A percentile compares a stretch with the other conserved stretches of the same genome.
Evolutionary conservation across 2,888 invertebrate species (phyloP).

Genomic region (Hydrotaea cyrtoneurina): DNA sequence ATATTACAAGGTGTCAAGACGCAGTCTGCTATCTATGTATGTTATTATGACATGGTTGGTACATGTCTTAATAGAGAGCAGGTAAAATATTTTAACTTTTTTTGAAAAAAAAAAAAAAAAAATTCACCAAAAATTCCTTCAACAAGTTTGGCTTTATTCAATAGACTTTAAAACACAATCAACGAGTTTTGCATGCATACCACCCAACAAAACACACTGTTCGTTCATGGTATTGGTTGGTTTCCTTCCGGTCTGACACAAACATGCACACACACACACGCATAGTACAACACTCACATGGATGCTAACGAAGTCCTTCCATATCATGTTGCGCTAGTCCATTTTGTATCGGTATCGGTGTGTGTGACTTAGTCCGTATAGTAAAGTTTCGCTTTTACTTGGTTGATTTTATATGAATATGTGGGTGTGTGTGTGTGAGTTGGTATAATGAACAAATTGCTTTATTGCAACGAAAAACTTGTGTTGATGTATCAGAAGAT

Average conservation of each 20-base stretch:
- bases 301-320: conserved; percentile 7
- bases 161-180: neutral
- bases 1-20: conserved; percentile 31
- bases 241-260: conserved; percentile 3
- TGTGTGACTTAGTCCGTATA: neutral
- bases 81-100: neutral
- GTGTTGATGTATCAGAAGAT: conserved; percentile 31
- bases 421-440: conserved; percentile 7
- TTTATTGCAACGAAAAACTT: conserved; percentile 49
- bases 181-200: neutral
- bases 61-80: neutral
- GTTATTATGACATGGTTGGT: neutral
- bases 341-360: neutral
- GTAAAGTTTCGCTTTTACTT: conserved; percentile 11
- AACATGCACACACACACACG: neutral
- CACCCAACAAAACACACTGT: neutral
- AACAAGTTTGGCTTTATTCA: neutral
- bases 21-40: neutral
- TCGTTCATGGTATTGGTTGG: neutral
- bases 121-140: neutral
- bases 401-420: conserved; percentile 19
- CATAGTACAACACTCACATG: neutral
- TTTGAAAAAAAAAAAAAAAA: neutral
- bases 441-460: conserved; percentile 52
- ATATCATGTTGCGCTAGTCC: neutral